A percentile compares a stretch with the other conserved stretches of the same genome.
Evolutionary conservation across 2,888 invertebrate species (phyloP).

Genomic region (Leptinotarsa juncta): DNA sequence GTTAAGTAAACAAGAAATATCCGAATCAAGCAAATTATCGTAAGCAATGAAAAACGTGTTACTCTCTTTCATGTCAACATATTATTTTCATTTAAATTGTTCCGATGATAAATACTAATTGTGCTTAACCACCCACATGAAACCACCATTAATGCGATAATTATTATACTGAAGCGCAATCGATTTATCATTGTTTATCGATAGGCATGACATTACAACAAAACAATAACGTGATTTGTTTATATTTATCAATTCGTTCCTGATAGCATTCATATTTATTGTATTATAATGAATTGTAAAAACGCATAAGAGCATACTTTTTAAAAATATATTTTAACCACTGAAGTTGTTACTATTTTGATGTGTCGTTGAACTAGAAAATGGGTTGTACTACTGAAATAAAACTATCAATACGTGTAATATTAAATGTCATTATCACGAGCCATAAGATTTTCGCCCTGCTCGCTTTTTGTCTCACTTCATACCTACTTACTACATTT

Average conservation of each 20-base stretch:
- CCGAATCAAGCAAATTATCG: background rate
- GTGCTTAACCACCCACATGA: slow-evolving; percentile 6
- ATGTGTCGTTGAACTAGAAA: background rate
- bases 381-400: no score
- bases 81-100: background rate
- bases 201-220: background rate
- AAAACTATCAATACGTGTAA: no score
- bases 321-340: background rate
- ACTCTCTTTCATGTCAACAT: background rate
- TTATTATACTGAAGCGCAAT: slow-evolving; percentile 5
- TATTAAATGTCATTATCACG: no score
- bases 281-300: background rate
- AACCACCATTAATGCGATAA: slow-evolving; percentile 9
- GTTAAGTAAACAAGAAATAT: background rate
- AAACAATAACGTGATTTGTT: slow-evolving; percentile 9
- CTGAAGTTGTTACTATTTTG: background rate
- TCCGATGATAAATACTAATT: background rate
- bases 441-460: no score
- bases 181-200: slow-evolving; percentile 15
- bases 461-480: no score
- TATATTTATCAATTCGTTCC: background rate
- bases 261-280: background rate
- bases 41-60: background rate
- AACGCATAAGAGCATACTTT: background rate
- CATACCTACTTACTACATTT: no score